Conservation (phyloP, 2,113 vertebrate genomes). For the Oryzias curvinotus region DNA sequence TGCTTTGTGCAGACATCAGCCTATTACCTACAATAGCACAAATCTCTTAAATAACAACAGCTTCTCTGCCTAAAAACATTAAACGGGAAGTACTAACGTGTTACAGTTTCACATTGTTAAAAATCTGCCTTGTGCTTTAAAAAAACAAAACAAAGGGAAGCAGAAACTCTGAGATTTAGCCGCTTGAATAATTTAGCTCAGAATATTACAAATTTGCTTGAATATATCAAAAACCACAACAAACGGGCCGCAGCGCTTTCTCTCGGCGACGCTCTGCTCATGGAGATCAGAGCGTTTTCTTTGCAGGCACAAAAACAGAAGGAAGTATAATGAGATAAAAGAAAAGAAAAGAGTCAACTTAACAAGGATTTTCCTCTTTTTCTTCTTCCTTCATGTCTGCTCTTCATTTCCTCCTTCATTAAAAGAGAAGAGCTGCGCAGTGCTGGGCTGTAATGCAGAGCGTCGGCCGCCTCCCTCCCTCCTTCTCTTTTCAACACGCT, state of each 20-base stretch:
- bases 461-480: conserved; percentile 19
- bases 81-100: conserved; percentile 24
- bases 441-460: conserved; percentile 16
- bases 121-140: conserved; percentile 37
- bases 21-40: conserved; percentile 35
- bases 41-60: conserved; percentile 17
- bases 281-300: conserved; percentile 46
- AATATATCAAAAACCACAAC: conserved; percentile 66
- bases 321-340: conserved; percentile 46
- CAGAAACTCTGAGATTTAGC: conserved; percentile 67
- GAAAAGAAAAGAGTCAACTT: conserved; percentile 42
- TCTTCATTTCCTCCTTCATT: conserved; percentile 65
- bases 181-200: conserved; percentile 70
- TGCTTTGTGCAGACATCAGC: conserved; percentile 36
- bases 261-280: conserved; percentile 40
- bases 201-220: conserved; percentile 54
- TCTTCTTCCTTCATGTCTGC: conserved; percentile 45
- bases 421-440: conserved; percentile 38
- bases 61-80: conserved; percentile 15
- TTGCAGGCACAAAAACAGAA: conserved; percentile 27
- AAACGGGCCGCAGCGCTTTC: conserved; percentile 38
- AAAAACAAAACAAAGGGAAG: conserved; percentile 29
- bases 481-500: conserved; percentile 51
- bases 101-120: conserved; percentile 51
- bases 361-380: conserved; percentile 53